These are phyloP conservation scores for Meandrina meandrites DNA, from an alignment of 92 coral and sea anemone species.

Conservation along the genomic window DNA sequence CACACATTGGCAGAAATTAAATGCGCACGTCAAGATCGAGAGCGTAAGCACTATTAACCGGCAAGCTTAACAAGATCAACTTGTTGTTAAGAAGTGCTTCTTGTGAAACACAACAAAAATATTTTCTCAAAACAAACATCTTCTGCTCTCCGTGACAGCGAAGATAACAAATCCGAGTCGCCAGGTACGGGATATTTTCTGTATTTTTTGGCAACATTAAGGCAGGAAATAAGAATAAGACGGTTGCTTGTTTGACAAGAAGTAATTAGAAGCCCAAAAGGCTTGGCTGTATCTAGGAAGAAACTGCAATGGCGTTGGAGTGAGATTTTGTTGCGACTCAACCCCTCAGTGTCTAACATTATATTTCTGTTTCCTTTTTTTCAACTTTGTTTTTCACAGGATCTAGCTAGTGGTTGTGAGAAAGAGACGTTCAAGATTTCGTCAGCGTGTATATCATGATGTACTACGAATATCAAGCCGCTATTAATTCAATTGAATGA, in stretches of 20 bases:
- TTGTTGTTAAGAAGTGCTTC: constrained; percentile 22
- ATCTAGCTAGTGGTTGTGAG: not conserved
- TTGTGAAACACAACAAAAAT: constrained; percentile 28
- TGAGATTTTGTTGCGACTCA: not conserved
- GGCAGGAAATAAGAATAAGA: not conserved
- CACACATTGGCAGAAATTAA: constrained; percentile 21
- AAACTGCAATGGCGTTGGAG: not conserved
- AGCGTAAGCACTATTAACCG: not conserved
- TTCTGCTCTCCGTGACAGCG: not conserved
- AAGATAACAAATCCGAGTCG: not conserved
- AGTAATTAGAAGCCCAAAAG: not conserved
- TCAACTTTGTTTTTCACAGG: not conserved
- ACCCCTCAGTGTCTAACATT: no score
- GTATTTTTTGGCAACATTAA: not conserved
- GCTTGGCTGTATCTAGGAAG: not conserved
- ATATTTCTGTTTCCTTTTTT: not conserved
- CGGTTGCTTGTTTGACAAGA: constrained; percentile 7
- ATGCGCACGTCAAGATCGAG: not conserved
- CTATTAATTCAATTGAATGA: not conserved
- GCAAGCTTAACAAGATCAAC: constrained; percentile 26
- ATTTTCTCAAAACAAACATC: constrained; percentile 31
- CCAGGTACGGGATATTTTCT: not conserved
- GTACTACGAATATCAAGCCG: not conserved
- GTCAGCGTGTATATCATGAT: not conserved
- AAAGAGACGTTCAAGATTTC: not conserved